Percentiles rank a stretch among this genome's conserved stretches.
These are phyloP conservation scores for Syngnathus rostellatus DNA, from an alignment of 2,797 vertebrate species.

Conservation along the genomic window DNA sequence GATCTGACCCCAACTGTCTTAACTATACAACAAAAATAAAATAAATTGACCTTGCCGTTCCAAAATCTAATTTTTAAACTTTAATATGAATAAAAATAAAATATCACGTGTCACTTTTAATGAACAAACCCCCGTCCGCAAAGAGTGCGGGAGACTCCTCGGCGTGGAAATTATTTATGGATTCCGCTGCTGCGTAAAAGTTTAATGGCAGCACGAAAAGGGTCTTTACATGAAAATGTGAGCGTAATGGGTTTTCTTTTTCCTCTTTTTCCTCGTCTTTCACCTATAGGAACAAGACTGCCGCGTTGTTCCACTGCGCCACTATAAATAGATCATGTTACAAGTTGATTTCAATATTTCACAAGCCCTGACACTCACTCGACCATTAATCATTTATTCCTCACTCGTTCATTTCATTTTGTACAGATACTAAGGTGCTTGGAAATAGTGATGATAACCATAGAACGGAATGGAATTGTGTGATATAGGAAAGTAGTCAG, in stretches of 20 bases:
- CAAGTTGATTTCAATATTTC: slow-evolving; percentile 56
- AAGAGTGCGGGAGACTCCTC: slow-evolving; percentile 23
- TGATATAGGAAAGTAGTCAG: no score
- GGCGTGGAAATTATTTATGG: slow-evolving; percentile 56
- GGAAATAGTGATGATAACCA: no score
- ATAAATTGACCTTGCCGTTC: no score
- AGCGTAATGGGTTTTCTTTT: slow-evolving; percentile 16
- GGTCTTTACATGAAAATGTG: slow-evolving; percentile 57
- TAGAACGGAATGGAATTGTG: no score
- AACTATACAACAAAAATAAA: no score
- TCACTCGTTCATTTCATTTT: slow-evolving; percentile 27
- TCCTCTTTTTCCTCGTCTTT: slow-evolving; percentile 10
- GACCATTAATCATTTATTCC: slow-evolving; percentile 58
- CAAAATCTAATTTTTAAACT: no score
- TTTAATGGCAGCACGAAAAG: slow-evolving; percentile 51
- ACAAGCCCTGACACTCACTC: slow-evolving; percentile 53
- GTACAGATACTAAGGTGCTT: no score
- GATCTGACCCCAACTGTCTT: no score
- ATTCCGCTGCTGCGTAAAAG: slow-evolving; percentile 41
- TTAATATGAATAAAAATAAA: no score
- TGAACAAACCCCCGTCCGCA: slow-evolving; percentile 6
- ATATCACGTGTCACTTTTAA: slow-evolving; percentile 33
- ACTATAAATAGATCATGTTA: slow-evolving; percentile 65
- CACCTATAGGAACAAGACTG: slow-evolving; percentile 41
- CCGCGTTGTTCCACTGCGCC: slow-evolving; percentile 38